Base-by-base conservation (phyloP, 2,797 vertebrate species). In the Parambassis ranga region DNA sequence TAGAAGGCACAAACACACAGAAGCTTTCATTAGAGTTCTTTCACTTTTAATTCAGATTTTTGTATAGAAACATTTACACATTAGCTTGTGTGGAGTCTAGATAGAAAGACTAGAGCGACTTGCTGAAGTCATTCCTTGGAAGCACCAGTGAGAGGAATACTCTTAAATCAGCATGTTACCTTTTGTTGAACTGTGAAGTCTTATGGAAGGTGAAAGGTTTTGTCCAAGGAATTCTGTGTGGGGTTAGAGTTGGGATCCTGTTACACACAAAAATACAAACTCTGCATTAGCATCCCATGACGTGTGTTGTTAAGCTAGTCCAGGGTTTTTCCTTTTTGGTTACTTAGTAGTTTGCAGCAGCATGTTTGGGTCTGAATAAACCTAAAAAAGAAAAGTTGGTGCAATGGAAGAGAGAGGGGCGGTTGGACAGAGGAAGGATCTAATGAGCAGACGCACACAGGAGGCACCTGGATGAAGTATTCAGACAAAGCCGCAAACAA, bases 401-500 rank as follows among this genome's bases (percentile, higher is more conserved):
- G 7, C 32, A 13, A 14, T 14, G 0, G 14, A 16, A 7, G 13
- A 28, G 16, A 20, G 7, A n/a, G 14, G 7, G 14, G 15, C 7
- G 15, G 13, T 18, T 27, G 22, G 31, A 39, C 14, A 24, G 8
- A 37, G 6, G 35, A n/a, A 3, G 10, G 28, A 41, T n/a, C 11
- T 27, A 62, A 20, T 27, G 18, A 50, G 18, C 35, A 63, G 55
- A 61, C 61, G 42, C 51, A 39, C 61, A 42, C 51, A 39, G 58
- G 20, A 24, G 30, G 53, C 52, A 42, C 51, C 39, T 64, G 32
- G 9, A 35, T 42, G 19, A 72, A 48, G 32, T 52, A 7, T 7
- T 70, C 66, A 68, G 67, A 83, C 72, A 57, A 73, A 71, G 63
- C 58, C 70, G 62, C 16, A 22, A 75, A 63, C 67, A 24, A n/a